These are phyloP conservation scores for Nanger granti DNA, from an alignment of 2,113 vertebrate genomes.

Conservation along the genomic window DNA sequence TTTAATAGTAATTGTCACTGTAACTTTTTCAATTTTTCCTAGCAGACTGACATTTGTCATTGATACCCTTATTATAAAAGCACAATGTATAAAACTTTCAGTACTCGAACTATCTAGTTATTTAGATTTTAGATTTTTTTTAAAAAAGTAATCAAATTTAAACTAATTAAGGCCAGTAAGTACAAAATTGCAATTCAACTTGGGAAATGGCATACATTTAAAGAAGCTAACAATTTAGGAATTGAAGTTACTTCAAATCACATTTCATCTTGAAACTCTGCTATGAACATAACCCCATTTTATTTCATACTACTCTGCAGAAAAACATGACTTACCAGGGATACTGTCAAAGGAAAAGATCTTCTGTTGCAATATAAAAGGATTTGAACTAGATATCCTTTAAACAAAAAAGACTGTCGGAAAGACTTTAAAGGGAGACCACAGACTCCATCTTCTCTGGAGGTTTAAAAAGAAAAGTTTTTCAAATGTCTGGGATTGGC, in stretches of 20 bases:
- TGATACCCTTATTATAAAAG: constrained; percentile 24
- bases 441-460: not conserved
- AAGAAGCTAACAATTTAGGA: not conserved
- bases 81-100: constrained; percentile 10
- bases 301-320: not conserved
- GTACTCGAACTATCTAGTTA: not conserved
- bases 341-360: not conserved
- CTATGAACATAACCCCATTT: not conserved
- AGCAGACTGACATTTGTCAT: constrained; percentile 5
- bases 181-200: constrained; percentile 28
- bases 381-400: not conserved
- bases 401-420: not conserved
- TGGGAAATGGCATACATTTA: not conserved
- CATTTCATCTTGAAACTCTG: not conserved
- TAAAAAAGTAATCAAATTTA: not conserved
- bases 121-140: not conserved
- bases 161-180: constrained; percentile 18
- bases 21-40: not conserved
- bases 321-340: not conserved
- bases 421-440: not conserved
- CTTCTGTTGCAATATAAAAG: not conserved
- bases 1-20: not conserved
- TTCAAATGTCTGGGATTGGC: not conserved
- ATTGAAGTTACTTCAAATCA: not conserved
- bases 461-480: constrained; percentile 19